Conservation (phyloP, 2,113 vertebrate species). For the Vombatus ursinus region DNA sequence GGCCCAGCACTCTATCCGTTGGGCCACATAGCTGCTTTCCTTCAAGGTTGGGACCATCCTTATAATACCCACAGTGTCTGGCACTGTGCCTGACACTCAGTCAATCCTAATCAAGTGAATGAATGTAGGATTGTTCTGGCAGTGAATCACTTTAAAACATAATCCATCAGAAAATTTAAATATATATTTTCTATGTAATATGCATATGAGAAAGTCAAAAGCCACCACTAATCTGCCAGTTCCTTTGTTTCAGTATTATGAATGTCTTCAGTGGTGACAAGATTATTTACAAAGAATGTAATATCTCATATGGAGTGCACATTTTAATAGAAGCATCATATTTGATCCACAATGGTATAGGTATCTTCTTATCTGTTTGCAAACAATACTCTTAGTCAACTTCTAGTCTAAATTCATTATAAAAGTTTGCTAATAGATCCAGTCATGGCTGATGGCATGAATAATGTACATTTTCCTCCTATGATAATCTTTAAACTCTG, state of each 20-base stretch:
- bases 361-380: constrained; percentile 51
- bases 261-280: background rate
- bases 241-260: background rate
- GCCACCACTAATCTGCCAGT: background rate
- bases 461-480: constrained; percentile 54
- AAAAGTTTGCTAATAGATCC: constrained; percentile 61
- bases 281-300: background rate
- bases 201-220: background rate
- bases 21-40: no score
- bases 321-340: constrained; percentile 42
- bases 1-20: no score
- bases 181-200: background rate
- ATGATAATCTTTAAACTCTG: constrained; percentile 43
- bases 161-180: background rate
- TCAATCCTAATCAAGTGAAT: background rate
- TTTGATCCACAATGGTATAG: background rate
- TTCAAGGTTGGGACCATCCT: background rate
- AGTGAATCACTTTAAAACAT: background rate
- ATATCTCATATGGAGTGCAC: background rate
- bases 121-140: background rate
- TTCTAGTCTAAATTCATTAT: constrained; percentile 49
- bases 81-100: background rate
- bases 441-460: constrained; percentile 44
- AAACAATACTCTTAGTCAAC: constrained; percentile 34
- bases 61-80: background rate